These are phyloP conservation scores for Akabosia matsudoensis DNA, from an alignment of 1,140 invertebrate genomes.

Conservation along the genomic window DNA sequence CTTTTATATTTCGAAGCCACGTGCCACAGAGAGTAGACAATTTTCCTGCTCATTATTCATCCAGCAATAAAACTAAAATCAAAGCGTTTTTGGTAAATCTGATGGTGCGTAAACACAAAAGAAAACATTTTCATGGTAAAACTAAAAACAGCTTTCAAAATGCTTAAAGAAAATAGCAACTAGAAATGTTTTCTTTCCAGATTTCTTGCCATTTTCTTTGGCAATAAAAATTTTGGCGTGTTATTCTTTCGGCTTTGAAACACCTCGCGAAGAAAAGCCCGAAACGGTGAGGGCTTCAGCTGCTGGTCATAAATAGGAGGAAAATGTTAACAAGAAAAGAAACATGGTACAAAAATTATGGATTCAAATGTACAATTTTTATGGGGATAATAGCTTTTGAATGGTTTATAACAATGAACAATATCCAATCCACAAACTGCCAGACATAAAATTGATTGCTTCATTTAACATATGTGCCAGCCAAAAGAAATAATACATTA, in stretches of 20 bases:
- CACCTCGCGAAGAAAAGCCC: not conserved
- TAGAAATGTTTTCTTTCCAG: too few species aligned
- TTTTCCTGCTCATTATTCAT: too few species aligned
- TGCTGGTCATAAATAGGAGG: conserved; percentile 9
- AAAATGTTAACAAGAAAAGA: not conserved
- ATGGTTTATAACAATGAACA: too few species aligned
- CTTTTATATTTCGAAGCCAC: too few species aligned
- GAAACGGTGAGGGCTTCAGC: conserved; percentile 4
- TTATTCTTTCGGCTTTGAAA: not conserved
- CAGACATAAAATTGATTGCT: conserved; percentile 16
- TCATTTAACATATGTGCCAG: not conserved
- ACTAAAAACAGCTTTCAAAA: not conserved
- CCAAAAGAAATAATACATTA: too few species aligned
- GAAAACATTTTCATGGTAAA: not conserved
- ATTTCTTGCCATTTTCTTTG: too few species aligned
- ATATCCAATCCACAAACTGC: not conserved
- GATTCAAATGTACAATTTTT: too few species aligned
- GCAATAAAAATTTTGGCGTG: too few species aligned
- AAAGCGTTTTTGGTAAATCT: not conserved
- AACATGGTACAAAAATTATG: too few species aligned
- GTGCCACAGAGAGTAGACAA: too few species aligned
- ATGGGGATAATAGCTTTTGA: too few species aligned
- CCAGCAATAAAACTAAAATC: not conserved
- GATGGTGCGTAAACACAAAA: not conserved
- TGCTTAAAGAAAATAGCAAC: too few species aligned